Conservation (phyloP, 1,140 invertebrate genomes). For the Zaprionus camerounensis region DNA sequence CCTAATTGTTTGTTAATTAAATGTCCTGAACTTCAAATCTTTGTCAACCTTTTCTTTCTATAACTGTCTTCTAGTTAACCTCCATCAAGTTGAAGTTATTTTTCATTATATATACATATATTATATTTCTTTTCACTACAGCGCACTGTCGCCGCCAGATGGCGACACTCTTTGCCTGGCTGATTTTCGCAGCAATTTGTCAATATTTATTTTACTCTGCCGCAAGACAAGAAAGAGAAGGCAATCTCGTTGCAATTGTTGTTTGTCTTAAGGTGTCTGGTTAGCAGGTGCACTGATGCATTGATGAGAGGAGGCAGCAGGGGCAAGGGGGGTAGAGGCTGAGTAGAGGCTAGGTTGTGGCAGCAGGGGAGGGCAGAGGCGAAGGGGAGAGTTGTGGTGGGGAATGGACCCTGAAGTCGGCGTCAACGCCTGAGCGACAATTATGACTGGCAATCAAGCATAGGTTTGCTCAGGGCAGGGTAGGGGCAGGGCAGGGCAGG, state of each 20-base stretch:
- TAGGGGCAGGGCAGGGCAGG: background rate
- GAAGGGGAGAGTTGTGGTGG: background rate
- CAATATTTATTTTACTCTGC: conserved; percentile 35
- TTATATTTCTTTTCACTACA: background rate
- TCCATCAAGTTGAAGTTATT: too few relatives aligned
- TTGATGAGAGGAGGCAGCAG: background rate
- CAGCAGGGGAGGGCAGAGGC: background rate
- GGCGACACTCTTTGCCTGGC: conserved; percentile 30
- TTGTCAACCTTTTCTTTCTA: too few relatives aligned
- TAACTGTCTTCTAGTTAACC: too few relatives aligned
- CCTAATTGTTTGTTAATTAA: too few relatives aligned
- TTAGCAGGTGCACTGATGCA: conserved; percentile 7
- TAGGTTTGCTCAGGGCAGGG: background rate
- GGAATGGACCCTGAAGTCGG: conserved; percentile 45
- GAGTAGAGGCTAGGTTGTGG: background rate
- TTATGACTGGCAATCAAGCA: conserved; percentile 70
- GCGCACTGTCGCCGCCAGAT: conserved; percentile 27
- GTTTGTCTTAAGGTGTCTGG: conserved; percentile 22
- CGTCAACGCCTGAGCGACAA: conserved; percentile 76
- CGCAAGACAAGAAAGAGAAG: background rate
- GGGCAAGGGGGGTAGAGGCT: too few relatives aligned
- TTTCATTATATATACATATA: background rate
- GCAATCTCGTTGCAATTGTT: conserved; percentile 10
- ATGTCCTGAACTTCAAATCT: too few relatives aligned
- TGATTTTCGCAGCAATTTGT: conserved; percentile 44